Conservation (phyloP, 2,888 invertebrate species). For the Theodoxus fluviatilis region DNA sequence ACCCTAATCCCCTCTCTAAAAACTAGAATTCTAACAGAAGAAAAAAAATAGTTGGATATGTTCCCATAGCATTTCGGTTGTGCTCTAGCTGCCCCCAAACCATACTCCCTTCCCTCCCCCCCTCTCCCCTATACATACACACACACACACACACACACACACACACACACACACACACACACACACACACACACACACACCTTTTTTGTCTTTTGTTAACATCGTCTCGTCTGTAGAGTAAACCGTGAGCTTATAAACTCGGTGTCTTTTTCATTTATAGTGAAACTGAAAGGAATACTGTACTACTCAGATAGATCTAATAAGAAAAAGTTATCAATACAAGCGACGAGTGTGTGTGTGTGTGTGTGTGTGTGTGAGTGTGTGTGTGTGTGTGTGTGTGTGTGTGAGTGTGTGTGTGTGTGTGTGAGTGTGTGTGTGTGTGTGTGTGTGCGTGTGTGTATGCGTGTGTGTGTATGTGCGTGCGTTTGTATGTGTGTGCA, state of each 20-base stretch:
- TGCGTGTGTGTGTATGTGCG: constrained; percentile 5
- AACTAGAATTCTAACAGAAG: too few species aligned
- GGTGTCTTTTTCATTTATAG: too few species aligned
- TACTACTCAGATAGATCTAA: too few species aligned
- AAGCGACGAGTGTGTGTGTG: constrained; percentile 3
- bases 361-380: constrained; percentile 1
- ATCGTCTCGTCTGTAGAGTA: too few species aligned
- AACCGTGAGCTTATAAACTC: too few species aligned
- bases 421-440: background rate
- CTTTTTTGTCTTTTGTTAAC: too few species aligned
- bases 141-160: background rate
- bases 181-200: constrained; percentile 18
- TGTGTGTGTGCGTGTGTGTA: constrained; percentile 3
- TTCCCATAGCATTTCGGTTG: too few species aligned
- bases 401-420: constrained; percentile 4
- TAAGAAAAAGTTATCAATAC: too few species aligned
- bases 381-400: constrained; percentile 12
- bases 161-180: background rate
- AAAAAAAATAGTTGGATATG: too few species aligned
- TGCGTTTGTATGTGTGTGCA: background rate
- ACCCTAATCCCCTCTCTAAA: too few species aligned
- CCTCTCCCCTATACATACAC: background rate
- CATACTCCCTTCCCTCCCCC: background rate
- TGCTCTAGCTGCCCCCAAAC: too few species aligned
- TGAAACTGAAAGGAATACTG: too few species aligned